These are phyloP conservation scores for Papio anubis DNA, from an alignment of 2,113 vertebrate species.

Conservation along the genomic window DNA sequence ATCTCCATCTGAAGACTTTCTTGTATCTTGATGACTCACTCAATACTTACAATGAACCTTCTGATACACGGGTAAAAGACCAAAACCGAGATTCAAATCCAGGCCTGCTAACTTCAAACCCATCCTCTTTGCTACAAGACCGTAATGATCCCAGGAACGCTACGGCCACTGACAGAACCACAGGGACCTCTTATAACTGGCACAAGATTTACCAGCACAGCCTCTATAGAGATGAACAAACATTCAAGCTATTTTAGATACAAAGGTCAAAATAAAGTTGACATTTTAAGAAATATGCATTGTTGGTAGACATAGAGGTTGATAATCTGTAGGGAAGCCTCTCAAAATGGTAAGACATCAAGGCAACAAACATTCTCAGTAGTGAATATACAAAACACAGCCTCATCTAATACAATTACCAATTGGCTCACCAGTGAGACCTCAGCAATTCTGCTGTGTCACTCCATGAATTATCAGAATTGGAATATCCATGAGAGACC, in stretches of 20 bases:
- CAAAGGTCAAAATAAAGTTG: neutral
- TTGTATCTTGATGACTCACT: neutral
- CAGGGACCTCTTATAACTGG: neutral
- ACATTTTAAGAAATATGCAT: neutral
- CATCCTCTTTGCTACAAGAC: neutral
- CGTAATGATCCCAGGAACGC: neutral
- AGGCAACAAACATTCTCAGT: neutral
- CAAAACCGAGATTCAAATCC: neutral
- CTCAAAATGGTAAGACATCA: neutral
- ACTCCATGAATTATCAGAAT: neutral
- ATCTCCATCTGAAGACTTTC: neutral
- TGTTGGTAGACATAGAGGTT: neutral
- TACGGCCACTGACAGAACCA: neutral
- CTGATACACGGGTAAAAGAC: neutral
- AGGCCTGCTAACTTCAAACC: neutral
- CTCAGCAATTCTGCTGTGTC: neutral
- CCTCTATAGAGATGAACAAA: neutral
- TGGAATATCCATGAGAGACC: neutral
- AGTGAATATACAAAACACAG: neutral
- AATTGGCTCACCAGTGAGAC: neutral
- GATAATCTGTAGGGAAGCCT: neutral
- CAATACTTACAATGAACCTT: neutral
- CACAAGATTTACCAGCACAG: neutral
- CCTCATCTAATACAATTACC: neutral
- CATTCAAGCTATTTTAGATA: neutral